Percentiles rank a stretch among this genome's conserved stretches.
These are phyloP conservation scores for Trichonephila inaurata DNA, from an alignment of 1,140 invertebrate species.

Conservation along the genomic window DNA sequence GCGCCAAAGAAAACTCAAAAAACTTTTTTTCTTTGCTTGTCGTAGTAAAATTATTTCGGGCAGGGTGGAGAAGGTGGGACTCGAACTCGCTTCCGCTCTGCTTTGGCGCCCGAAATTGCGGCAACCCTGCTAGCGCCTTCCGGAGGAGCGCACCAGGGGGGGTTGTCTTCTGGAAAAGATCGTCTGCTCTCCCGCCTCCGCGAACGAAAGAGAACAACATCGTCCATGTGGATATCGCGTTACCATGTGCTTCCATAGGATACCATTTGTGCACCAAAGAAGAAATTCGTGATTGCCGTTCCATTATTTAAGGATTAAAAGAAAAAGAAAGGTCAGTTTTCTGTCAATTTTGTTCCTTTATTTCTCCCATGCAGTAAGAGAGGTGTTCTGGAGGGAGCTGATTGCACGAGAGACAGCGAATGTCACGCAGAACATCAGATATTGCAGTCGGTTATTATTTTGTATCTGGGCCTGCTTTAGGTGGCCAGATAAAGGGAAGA, in stretches of 20 bases:
- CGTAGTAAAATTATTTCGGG: background rate
- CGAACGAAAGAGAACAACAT: background rate
- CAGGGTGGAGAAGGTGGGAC: background rate
- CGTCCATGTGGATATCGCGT: background rate
- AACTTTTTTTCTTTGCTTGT: background rate
- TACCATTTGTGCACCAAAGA: background rate
- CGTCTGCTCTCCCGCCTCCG: constrained; percentile 8
- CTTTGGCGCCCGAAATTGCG: background rate
- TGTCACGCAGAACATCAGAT: too few species aligned
- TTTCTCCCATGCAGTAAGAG: background rate
- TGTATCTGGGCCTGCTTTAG: too few species aligned
- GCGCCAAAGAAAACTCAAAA: background rate
- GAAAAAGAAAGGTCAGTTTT: background rate
- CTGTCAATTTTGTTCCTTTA: background rate
- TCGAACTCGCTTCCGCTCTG: background rate
- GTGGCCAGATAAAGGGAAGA: too few species aligned
- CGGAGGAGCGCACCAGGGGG: background rate
- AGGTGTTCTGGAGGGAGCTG: too few species aligned
- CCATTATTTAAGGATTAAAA: background rate
- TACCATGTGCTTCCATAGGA: background rate
- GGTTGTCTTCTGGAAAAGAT: background rate
- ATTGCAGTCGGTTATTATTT: too few species aligned
- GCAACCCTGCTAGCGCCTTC: background rate
- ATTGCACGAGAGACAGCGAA: too few species aligned
- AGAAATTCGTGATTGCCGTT: background rate